Evolutionary conservation across 2,113 vertebrate species (phyloP), one percentile per base, ranked within the genome.

Genomic region (Siniperca chuatsi): DNA sequence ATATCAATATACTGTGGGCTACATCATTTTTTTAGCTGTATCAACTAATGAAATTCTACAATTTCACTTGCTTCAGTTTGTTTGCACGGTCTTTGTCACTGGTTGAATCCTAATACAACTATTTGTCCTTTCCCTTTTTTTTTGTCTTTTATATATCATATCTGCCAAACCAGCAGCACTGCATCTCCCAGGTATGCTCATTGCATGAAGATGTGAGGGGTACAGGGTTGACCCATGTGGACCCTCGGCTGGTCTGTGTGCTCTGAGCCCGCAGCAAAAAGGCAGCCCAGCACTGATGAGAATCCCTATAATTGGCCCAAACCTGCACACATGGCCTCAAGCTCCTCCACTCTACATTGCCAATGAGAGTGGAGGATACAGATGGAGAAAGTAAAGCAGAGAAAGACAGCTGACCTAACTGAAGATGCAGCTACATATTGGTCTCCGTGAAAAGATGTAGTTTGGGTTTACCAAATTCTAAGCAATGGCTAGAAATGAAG

Each of bases 271-370:
- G 89, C 82, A 93, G 95, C 94, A 40, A 90, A 72, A 74, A 79
- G 85, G 85, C 91, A 93, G 79, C 89, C 73, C 77, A 55, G 85
- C 81, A 84, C 91, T 95, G 93, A 96, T 94, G 93, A 94, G 93
- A 94, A 94, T 95, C 90, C 93, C 86, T 93, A 90, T 96, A 95
- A 96, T 95, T 95, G 94, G 94, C 88, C 90, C 89, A 89, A 94
- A 93, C 90, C 90, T 87, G 79, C 88, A 89, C 92, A 92, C 88
- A 91, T 90, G 88, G 94, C 94, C 92, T 84, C 37, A 10, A 94
- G 93, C 92, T 89, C 66, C 90, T 89, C 68, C 87, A 88, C 88
- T 93, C 89, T 92, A 90, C 92, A 90, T 92, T 88, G 81, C 89
- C 91, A 94, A 87, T 91, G 92, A 94, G 84, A 92, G 87, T 87